Conservation (phyloP, 1,140 invertebrate genomes). For the Calycopis cecrops region DNA sequence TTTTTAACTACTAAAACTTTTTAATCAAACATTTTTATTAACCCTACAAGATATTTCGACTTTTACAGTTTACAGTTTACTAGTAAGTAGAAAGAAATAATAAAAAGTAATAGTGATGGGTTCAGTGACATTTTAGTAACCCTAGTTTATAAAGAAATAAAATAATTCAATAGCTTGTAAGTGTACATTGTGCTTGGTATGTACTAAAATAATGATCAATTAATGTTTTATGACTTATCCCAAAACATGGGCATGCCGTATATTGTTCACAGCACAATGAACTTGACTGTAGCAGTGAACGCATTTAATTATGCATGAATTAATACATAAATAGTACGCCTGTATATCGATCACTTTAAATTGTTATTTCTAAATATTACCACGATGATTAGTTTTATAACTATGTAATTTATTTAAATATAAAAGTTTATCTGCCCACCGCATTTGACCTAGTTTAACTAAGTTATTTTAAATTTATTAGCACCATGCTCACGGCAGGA, state of each 20-base stretch:
- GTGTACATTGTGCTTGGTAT: no score
- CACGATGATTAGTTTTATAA: not conserved
- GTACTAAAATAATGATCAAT: constrained; percentile 33
- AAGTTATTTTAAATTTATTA: constrained; percentile 9
- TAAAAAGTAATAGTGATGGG: no score
- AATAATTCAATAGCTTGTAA: no score
- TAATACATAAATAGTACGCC: constrained; percentile 1
- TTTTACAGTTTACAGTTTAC: no score
- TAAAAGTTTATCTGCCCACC: constrained; percentile 5
- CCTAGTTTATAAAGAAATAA: no score
- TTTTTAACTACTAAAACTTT: no score
- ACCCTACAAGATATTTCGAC: no score
- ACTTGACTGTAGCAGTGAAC: constrained; percentile 21
- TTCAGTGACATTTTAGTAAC: no score
- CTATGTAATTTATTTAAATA: constrained; percentile 6
- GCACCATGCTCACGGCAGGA: not conserved
- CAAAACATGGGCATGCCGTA: constrained; percentile 47
- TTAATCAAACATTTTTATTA: no score
- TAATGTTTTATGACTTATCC: constrained; percentile 45
- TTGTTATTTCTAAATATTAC: not conserved
- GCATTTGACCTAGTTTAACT: constrained; percentile 4
- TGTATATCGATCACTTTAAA: not conserved
- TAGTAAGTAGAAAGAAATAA: no score
- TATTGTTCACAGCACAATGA: constrained; percentile 58
- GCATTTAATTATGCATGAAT: constrained; percentile 31